Evolutionary conservation across 2,113 vertebrate genomes (phyloP).

Genomic region (Egretta garzetta): DNA sequence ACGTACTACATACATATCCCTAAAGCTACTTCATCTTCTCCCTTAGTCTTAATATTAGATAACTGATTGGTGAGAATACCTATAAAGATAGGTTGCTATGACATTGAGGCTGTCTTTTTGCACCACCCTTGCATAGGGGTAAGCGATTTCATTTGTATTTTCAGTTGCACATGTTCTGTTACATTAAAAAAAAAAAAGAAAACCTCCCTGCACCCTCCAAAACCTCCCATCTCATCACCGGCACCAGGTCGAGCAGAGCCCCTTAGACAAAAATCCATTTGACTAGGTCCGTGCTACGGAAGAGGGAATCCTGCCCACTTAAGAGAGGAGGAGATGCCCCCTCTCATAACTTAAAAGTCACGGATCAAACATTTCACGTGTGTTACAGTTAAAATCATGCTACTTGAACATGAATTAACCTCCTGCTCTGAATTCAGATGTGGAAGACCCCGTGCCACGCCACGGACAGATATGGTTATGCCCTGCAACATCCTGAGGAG

Average conservation of each 20-base stretch:
- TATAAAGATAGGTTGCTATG: not conserved
- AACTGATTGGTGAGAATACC: not conserved
- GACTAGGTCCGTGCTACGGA: rapidly evolving
- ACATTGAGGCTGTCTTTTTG: not conserved
- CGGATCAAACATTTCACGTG: not conserved
- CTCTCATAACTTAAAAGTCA: not conserved
- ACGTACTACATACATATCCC: not conserved
- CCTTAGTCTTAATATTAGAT: not conserved
- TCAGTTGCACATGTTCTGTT: not conserved
- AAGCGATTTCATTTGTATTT: not conserved
- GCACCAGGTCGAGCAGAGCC: not conserved
- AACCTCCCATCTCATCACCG: not conserved
- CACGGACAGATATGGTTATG: not conserved
- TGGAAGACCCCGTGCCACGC: not conserved
- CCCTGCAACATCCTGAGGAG: not conserved
- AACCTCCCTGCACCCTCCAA: not conserved
- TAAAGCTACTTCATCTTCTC: not conserved
- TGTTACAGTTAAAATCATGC: not conserved
- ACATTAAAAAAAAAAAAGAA: not conserved
- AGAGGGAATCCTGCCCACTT: not conserved
- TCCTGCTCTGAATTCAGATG: not conserved
- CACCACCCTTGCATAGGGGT: rapidly evolving
- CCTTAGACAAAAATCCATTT: not conserved
- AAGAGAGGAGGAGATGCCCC: not conserved
- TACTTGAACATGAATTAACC: not conserved